These are phyloP conservation scores for Scophthalmus maximus DNA, from an alignment of 2,113 vertebrate genomes.

Conservation along the genomic window DNA sequence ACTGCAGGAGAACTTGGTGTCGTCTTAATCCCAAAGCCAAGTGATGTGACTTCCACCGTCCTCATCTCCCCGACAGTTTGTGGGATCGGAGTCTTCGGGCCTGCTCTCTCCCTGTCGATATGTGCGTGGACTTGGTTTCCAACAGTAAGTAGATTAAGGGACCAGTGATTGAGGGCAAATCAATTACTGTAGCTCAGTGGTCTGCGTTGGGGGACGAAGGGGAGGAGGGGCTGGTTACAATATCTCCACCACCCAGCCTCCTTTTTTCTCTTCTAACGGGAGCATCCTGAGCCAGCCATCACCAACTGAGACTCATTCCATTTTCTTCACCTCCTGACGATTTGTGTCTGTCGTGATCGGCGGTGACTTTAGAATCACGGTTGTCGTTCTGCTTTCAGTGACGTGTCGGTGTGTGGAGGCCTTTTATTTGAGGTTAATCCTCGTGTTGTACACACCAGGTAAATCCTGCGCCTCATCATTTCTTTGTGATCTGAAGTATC, in stretches of 20 bases:
- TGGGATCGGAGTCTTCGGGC: constrained; percentile 26
- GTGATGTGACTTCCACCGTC: too few relatives aligned
- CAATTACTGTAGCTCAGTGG: constrained; percentile 67
- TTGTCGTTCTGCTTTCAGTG: background rate
- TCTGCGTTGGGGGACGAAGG: constrained; percentile 44
- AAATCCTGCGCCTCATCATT: too few relatives aligned
- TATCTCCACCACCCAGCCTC: constrained; percentile 20
- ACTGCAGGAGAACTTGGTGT: too few relatives aligned
- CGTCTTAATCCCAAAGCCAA: too few relatives aligned
- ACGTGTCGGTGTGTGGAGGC: too few relatives aligned
- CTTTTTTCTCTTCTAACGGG: constrained; percentile 2
- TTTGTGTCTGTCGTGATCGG: background rate
- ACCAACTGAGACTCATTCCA: background rate
- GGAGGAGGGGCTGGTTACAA: constrained; percentile 9
- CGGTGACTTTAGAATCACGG: background rate
- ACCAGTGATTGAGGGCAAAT: constrained; percentile 74
- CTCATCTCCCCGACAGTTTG: too few relatives aligned
- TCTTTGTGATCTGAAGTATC: background rate
- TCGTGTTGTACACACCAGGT: background rate
- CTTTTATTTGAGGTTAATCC: background rate
- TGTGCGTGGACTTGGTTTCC: constrained; percentile 60
- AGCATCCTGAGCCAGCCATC: constrained; percentile 31
- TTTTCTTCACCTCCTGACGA: background rate
- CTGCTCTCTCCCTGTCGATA: constrained; percentile 41
- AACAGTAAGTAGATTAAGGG: constrained; percentile 74